phyloP scores from a whole-genome alignment of 2,888 invertebrate genomes.

The Netelia virgata region DNA sequence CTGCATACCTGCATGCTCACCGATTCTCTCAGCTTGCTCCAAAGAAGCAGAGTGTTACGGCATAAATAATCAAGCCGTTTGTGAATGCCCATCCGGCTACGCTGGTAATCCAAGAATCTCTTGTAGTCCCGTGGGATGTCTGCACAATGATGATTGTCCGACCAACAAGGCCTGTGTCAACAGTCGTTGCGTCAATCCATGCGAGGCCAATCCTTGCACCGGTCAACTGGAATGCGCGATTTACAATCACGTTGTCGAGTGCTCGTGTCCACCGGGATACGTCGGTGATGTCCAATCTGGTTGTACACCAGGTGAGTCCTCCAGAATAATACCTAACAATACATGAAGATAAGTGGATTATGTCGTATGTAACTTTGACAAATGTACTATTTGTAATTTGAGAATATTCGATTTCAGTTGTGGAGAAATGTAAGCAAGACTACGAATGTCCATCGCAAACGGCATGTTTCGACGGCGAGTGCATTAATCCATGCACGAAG shows the following conservation, averaged over 20 bases:
- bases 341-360: background rate
- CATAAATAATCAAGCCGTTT: constrained; percentile 92
- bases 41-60: constrained; percentile 92
- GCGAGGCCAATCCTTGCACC: constrained; percentile 90
- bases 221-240: constrained; percentile 91
- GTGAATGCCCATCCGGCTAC: constrained; percentile 93
- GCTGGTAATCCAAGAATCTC: constrained; percentile 92
- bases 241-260: constrained; percentile 91
- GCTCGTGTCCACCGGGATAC: constrained; percentile 93
- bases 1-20: constrained; percentile 92
- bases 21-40: constrained; percentile 90
- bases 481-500: constrained; percentile 93
- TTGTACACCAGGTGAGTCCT: constrained; percentile 86
- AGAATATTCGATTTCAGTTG: constrained; percentile 78
- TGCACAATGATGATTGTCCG: constrained; percentile 93
- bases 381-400: background rate
- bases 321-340: background rate
- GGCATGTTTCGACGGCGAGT: constrained; percentile 93
- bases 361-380: background rate
- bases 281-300: constrained; percentile 88
- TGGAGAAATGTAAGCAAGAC: constrained; percentile 91
- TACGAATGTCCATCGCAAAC: constrained; percentile 93
- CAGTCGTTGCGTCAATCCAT: constrained; percentile 92
- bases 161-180: constrained; percentile 93
- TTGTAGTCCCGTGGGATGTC: constrained; percentile 92